phyloP scores from a whole-genome alignment of 1,140 invertebrate species.

The Drosophila novamexicana region DNA sequence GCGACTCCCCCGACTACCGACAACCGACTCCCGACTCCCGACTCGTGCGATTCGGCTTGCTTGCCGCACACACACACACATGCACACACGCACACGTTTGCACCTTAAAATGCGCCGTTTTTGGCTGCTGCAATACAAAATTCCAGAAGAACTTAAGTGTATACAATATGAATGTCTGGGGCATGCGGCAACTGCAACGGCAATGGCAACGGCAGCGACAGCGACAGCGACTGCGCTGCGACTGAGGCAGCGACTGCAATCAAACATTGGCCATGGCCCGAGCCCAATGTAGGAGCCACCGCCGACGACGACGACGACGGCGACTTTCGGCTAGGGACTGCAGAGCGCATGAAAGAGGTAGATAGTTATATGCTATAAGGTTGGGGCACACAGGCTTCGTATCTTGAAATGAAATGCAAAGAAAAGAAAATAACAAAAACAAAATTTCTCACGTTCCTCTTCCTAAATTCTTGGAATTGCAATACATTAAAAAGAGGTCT shows the following conservation, averaged over 20 bases:
- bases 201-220: slow-evolving; percentile 15
- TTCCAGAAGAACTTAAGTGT: slow-evolving; percentile 79
- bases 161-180: slow-evolving; percentile 80
- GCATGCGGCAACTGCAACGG: slow-evolving; percentile 48
- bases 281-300: slow-evolving; percentile 69
- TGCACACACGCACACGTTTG: slow-evolving; percentile 18
- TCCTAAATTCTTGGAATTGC: slow-evolving; percentile 85
- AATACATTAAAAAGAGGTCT: slow-evolving; percentile 85
- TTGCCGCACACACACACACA: neutral
- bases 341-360: slow-evolving; percentile 31
- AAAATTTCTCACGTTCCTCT: slow-evolving; percentile 84
- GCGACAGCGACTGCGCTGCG: slow-evolving; percentile 22
- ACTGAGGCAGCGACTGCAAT: slow-evolving; percentile 43
- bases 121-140: slow-evolving; percentile 68
- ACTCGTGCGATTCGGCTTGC: slow-evolving; percentile 28
- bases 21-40: neutral
- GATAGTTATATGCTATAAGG: slow-evolving; percentile 35
- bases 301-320: slow-evolving; percentile 39
- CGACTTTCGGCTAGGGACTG: slow-evolving; percentile 50
- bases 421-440: slow-evolving; percentile 84
- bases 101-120: slow-evolving; percentile 60
- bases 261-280: slow-evolving; percentile 64
- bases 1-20: neutral
- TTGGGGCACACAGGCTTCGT: slow-evolving; percentile 71
- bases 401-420: slow-evolving; percentile 83